Evolutionary conservation across 2,797 vertebrate genomes (phyloP), one percentile per base, ranked within the genome.

Genomic region (Girardinus metallicus): DNA sequence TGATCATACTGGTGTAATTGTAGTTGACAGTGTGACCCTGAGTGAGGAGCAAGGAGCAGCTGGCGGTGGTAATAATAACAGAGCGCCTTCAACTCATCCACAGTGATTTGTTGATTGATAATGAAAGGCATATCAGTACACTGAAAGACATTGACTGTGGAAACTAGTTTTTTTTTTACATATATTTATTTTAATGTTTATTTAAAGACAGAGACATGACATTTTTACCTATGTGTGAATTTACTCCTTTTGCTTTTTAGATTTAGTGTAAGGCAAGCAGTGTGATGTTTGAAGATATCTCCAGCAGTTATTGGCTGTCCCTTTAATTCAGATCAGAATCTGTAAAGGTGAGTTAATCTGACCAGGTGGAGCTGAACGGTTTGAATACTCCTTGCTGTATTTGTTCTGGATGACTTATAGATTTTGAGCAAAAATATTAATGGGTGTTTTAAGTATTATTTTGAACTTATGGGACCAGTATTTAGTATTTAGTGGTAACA

Each of bases 21-120:
- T 26, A 39, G 73, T 3, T 9, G 66, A 64, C 39, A 77, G 46
- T 73, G 73, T 82, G 77, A 75, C 26, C 26, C 43, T 60, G 68
- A 51, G 51, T 18, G 70, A 75, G 36, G 23, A 36, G 57, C 21
- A 49, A 9, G 44, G 12, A 78, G 57, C 74, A 76, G 75, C 75
- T 64, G 75, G n/a, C 72, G 66, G 11, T 76, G 84, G 36, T 41
- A 41, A 70, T n/a, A 23, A 81, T 68, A 60, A 75, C 64, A 46
- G 66, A 43, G 64, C 41, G 26, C 47, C 74, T 15, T 77, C 29
- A 53, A 55, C 55, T 13, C 9, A 80, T 55, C 46, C 60, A 26
- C 68, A 13, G 36, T 18, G 39, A 39, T 73, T 34, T 43, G 13
- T 43, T 12, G 26, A 53, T 49, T n/a, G 62, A 46, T 34, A 9